Evolutionary conservation across 1,140 invertebrate genomes (phyloP), one percentile per base, ranked within the genome.

Genomic region (Mizuhopecten yessoensis): DNA sequence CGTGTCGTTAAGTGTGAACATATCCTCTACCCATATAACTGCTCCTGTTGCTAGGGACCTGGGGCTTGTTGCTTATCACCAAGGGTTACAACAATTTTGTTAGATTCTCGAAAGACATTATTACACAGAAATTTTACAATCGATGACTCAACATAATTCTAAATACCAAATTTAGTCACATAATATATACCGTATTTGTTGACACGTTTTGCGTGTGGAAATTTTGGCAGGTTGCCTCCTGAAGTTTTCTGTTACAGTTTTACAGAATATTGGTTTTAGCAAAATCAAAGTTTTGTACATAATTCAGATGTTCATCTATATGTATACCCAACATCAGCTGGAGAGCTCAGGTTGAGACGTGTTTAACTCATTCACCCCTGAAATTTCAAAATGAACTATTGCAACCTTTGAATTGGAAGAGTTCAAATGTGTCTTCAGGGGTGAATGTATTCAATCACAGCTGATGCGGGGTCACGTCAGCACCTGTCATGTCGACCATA

Each of bases 141-240:
- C 57, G 57, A 75, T 75, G 42, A 45, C 42, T 45, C 42, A 75
- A 75, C 57, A 75, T 75, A n/a, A 29, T 75, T 29, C 29, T n/a
- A n/a, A 75, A 29, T 29, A 75, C 57, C 57, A 75, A 75, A 75
- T 75, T 75, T 75, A n/a, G 23, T 75, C 57, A 49, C 57, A 75
- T 5, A 75, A 29, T 57, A 57, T 57, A 20, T 49, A 20, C 45
- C 20, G 11, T 15, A 5, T n/a, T n/a, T 75, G 42, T 13, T 45
- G 42, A 45, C 42, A 45, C 17, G 23, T 75, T 75, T 75, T 1
- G n/a, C 5, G 11, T 29, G 23, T 1, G n/a, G 23, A 75, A 75
- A 3, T 75, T 75, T 75, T 17, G 23, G 23, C 57, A 29, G n/a
- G 15, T 75, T 75, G 36, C 5, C 5, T 39, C n/a, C 36, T 39